These are phyloP conservation scores for Fopius arisanus DNA, from an alignment of 1,140 invertebrate genomes.

Conservation along the genomic window DNA sequence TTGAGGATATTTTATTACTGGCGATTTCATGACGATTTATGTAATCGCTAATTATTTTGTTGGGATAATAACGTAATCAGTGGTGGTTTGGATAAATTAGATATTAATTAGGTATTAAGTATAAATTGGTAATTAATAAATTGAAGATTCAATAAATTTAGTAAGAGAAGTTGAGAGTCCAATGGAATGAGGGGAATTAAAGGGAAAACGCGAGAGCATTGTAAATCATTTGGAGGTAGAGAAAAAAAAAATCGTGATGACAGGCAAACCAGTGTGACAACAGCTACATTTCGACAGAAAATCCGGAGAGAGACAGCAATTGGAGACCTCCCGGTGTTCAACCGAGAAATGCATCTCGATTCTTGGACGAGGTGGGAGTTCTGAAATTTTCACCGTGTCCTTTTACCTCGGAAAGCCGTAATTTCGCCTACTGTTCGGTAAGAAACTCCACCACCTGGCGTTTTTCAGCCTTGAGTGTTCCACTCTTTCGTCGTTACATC, in stretches of 20 bases:
- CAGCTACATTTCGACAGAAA: neutral
- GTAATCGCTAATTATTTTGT: too few relatives aligned
- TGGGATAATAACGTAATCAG: too few relatives aligned
- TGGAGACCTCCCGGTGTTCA: neutral
- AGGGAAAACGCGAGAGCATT: too few relatives aligned
- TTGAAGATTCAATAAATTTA: too few relatives aligned
- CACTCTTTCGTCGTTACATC: slow-evolving; percentile 6
- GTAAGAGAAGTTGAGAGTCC: neutral
- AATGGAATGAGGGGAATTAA: too few relatives aligned
- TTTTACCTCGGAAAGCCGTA: neutral
- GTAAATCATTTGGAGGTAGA: too few relatives aligned
- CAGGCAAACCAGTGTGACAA: slow-evolving; percentile 5
- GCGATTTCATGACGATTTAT: too few relatives aligned
- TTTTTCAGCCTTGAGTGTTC: slow-evolving; percentile 32
- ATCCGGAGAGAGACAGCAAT: neutral
- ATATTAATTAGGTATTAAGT: too few relatives aligned
- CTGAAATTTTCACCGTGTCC: neutral
- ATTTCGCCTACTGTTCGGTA: slow-evolving; percentile 10
- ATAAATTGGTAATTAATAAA: too few relatives aligned
- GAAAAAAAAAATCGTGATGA: slow-evolving; percentile 20
- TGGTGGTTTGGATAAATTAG: too few relatives aligned
- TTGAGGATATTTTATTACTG: too few relatives aligned
- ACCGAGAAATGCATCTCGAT: neutral
- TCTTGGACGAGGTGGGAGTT: neutral
- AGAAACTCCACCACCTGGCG: slow-evolving; percentile 24